Conservation (phyloP, 2,888 invertebrate species). For the Dugesia japonica region DNA sequence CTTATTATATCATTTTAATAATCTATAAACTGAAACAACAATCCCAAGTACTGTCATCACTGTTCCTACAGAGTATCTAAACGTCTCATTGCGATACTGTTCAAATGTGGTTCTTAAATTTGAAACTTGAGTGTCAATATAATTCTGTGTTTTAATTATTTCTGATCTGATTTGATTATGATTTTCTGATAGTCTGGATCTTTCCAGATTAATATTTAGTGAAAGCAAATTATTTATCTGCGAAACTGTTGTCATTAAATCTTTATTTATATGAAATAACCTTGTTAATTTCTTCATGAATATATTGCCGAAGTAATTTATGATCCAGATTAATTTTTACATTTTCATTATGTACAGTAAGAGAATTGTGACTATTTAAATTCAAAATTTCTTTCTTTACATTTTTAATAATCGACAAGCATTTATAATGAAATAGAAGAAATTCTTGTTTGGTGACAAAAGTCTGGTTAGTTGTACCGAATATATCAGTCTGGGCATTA, state of each 20-base stretch:
- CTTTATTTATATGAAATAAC: neutral
- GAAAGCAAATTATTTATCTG: neutral
- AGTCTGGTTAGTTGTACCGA: no score
- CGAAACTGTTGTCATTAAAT: neutral
- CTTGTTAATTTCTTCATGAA: no score
- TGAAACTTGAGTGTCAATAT: constrained; percentile 44
- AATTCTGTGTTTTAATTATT: constrained; percentile 38
- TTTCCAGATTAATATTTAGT: constrained; percentile 46
- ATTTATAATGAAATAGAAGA: no score
- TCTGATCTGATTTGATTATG: constrained; percentile 34
- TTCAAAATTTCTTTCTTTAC: no score
- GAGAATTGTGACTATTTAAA: no score
- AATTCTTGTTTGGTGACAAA: no score
- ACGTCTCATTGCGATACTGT: constrained; percentile 43
- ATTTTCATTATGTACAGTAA: no score
- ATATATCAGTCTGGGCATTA: no score
- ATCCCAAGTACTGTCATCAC: constrained; percentile 38
- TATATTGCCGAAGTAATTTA: no score
- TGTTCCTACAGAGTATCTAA: constrained; percentile 41
- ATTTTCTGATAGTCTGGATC: constrained; percentile 38
- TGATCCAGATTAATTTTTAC: no score
- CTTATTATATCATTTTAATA: constrained; percentile 37
- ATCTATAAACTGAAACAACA: constrained; percentile 38
- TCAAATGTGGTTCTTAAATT: constrained; percentile 43
- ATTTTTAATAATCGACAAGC: no score